These are phyloP conservation scores for Synaphobranchus kaupii DNA, from an alignment of 2,797 vertebrate genomes.

Conservation along the genomic window DNA sequence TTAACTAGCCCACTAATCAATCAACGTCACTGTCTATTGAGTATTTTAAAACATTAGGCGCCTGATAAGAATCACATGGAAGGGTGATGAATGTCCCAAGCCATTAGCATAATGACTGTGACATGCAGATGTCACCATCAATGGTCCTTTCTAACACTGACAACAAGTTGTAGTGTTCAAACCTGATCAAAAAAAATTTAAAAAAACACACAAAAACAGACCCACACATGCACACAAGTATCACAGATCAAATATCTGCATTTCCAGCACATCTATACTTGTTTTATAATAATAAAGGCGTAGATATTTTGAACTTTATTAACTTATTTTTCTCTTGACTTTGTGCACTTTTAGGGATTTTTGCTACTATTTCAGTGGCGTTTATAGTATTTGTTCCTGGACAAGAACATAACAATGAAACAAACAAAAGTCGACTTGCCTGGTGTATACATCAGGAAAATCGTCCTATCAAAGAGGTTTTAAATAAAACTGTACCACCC, in stretches of 20 bases:
- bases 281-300: not conserved
- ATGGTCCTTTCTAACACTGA: not conserved
- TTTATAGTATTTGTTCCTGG: not conserved
- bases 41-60: not conserved
- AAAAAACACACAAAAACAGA: not conserved
- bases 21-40: constrained; percentile 15
- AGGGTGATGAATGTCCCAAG: not conserved
- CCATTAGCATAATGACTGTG: not conserved
- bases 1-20: constrained; percentile 1
- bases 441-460: not conserved
- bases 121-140: not conserved
- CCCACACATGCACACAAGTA: not conserved
- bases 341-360: not conserved
- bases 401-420: not conserved
- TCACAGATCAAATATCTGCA: not conserved
- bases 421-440: not conserved
- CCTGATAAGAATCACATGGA: not conserved
- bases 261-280: not conserved
- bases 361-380: not conserved
- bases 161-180: not conserved
- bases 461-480: not conserved
- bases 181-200: not conserved
- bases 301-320: not conserved
- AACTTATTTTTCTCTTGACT: not conserved
- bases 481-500: not conserved